These are phyloP conservation scores for Chaenogobius annularis DNA, from an alignment of 2,113 vertebrate genomes.

Conservation along the genomic window DNA sequence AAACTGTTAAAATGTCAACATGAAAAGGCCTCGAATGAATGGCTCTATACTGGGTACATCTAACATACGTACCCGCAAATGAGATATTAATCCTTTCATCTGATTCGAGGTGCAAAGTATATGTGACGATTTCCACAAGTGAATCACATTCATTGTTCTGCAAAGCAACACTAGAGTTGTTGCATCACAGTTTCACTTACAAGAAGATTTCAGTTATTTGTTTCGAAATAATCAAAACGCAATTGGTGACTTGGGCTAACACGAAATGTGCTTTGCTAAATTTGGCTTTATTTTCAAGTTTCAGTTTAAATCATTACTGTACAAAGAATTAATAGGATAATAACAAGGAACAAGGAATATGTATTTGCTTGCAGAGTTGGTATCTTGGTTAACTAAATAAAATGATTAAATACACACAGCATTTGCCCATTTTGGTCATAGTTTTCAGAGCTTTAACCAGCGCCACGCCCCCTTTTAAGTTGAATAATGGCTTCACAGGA, in stretches of 20 bases:
- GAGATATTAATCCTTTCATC: not conserved
- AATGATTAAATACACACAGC: too few relatives aligned
- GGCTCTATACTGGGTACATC: not conserved
- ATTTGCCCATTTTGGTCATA: too few relatives aligned
- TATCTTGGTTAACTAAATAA: too few relatives aligned
- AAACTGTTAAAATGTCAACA: not conserved
- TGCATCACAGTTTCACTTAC: constrained; percentile 1
- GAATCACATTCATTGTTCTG: not conserved
- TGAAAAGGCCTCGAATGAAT: too few relatives aligned
- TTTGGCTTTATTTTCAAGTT: not conserved
- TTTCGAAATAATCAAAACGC: not conserved
- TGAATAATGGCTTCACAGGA: too few relatives aligned
- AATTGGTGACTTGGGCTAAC: not conserved
- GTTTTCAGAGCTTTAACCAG: too few relatives aligned
- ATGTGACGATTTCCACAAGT: not conserved
- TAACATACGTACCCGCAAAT: not conserved
- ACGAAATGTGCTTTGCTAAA: not conserved
- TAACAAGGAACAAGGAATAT: too few relatives aligned
- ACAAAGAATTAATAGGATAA: not conserved
- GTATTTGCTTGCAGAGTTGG: too few relatives aligned
- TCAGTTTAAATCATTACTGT: not conserved
- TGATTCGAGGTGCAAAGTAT: not conserved
- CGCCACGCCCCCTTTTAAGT: too few relatives aligned
- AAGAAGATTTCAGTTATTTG: not conserved
- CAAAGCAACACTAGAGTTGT: not conserved